These are phyloP conservation scores for Hirtodrosophila confusa DNA, from an alignment of 2,888 invertebrate species.

Conservation along the genomic window DNA sequence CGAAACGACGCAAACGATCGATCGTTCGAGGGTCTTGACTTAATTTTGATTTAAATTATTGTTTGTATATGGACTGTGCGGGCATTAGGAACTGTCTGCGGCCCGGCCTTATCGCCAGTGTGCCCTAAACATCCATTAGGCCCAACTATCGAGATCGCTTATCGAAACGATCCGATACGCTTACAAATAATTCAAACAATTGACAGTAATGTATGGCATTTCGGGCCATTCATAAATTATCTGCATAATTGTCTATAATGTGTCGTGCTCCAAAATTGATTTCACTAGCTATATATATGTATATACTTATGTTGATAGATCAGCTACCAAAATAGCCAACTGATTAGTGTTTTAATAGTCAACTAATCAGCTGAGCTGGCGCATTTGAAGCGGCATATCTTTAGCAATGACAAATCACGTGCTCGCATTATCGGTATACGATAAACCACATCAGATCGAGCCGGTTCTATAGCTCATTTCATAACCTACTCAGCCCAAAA, in stretches of 20 bases:
- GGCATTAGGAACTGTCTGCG: conserved; percentile 20
- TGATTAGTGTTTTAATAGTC: conserved; percentile 21
- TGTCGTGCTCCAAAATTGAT: conserved; percentile 52
- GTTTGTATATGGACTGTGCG: conserved; percentile 53
- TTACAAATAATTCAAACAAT: conserved; percentile 51
- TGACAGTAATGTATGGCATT: conserved; percentile 71
- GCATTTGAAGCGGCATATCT: conserved; percentile 30
- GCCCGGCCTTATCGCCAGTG: conserved; percentile 25
- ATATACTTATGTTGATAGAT: conserved; percentile 1
- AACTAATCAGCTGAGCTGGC: conserved; percentile 32
- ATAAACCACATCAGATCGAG: conserved; percentile 6
- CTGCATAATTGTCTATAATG: conserved; percentile 58
- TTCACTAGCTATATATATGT: conserved; percentile 4
- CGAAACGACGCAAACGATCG: conserved; percentile 62
- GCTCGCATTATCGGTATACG: conserved; percentile 31
- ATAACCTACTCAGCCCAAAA: conserved; percentile 21
- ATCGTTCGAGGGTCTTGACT: conserved; percentile 62
- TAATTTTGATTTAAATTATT: conserved; percentile 73
- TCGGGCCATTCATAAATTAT: conserved; percentile 54
- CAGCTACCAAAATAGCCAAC: conserved; percentile 1
- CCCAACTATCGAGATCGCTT: conserved; percentile 48
- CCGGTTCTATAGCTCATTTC: conserved; percentile 31
- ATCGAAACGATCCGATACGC: conserved; percentile 22
- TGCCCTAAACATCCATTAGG: conserved; percentile 52
- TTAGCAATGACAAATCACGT: conserved; percentile 34